Conservation (phyloP, 2,888 invertebrate genomes). For the Ichneumoninae sp. region DNA sequence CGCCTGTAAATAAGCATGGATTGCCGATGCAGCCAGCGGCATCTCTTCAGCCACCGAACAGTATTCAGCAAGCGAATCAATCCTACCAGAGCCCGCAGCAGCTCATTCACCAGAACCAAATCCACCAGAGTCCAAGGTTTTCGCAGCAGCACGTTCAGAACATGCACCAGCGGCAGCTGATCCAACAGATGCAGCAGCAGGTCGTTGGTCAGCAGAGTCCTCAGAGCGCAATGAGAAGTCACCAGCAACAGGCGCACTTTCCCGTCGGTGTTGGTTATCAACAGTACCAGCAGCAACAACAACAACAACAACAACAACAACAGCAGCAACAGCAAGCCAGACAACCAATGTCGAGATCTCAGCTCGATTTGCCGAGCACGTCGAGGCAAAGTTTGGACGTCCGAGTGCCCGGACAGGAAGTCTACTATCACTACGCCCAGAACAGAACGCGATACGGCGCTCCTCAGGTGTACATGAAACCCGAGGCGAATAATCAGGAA, state of each 20-base stretch:
- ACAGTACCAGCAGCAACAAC: constrained; percentile 77
- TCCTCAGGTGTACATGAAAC: constrained; percentile 81
- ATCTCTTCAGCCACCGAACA: constrained; percentile 50
- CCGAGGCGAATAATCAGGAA: constrained; percentile 75
- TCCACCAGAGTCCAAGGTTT: constrained; percentile 80
- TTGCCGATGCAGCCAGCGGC: constrained; percentile 74
- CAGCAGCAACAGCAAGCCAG: constrained; percentile 79
- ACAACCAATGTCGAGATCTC: constrained; percentile 80
- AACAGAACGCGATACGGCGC: constrained; percentile 76
- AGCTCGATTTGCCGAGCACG: constrained; percentile 81
- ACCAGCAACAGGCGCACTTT: constrained; percentile 71
- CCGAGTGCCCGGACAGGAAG: constrained; percentile 78
- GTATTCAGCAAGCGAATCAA: constrained; percentile 70
- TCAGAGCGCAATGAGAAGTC: constrained; percentile 65
- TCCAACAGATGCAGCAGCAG: constrained; percentile 83
- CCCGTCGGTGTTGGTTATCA: constrained; percentile 75
- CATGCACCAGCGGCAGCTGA: constrained; percentile 81
- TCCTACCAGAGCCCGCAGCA: constrained; percentile 80
- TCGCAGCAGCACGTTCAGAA: constrained; percentile 81
- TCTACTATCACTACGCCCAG: constrained; percentile 80
- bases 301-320: constrained; percentile 80
- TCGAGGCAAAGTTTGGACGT: constrained; percentile 79
- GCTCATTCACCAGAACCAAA: constrained; percentile 79
- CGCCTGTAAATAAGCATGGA: constrained; percentile 77
- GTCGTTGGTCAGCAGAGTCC: constrained; percentile 73